Base-by-base conservation (phyloP, 2,888 invertebrate genomes). In the Gnatocerus cornutus region DNA sequence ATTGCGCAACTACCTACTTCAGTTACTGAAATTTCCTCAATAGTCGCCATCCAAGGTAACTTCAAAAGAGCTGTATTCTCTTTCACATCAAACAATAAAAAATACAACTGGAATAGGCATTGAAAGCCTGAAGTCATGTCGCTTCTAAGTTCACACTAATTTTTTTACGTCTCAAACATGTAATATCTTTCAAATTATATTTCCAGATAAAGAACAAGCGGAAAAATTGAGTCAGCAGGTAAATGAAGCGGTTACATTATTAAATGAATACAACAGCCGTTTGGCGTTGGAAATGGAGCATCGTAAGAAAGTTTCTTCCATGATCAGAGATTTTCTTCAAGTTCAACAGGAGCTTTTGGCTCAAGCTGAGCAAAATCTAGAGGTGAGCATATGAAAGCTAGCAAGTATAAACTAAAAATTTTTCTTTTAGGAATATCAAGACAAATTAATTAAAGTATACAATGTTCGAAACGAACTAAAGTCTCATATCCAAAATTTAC, bases 1-100 rank as follows among this genome's bases (percentile, higher is more conserved):
- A 98, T 98, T 76, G 97, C 98, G 0, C 95, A 94, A 67, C 87
- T 98, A 59, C 98, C 98, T 0, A 93, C 94, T 53, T 97, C 97
- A 87, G 96, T 98, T 1, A 97, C 97, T 0, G 97, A 98, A 89
- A 90, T 96, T 3, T 90, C 92, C 76, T 89, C 94, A 80, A 89
- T 98, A 68, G 89, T 92, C 75, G 96, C 96, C 87, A 87, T 98
- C 77, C 91, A 93, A 89, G 94, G 93, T 93, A 87, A 74, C 71
- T 33, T 2, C 43, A 21, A 14, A 3, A n/a, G n/a, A n/a, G n/a
- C n/a, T n/a, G n/a, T n/a, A n/a, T n/a, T n/a, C n/a, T n/a, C n/a
- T n/a, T n/a, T n/a, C n/a, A n/a, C n/a, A n/a, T n/a, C n/a, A n/a
- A n/a, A n/a, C 4, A 21, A 21, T 4, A 21, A 21, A 21, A 21